phyloP scores from a whole-genome alignment of 2,797 vertebrate species.

The Dromococcyx pavoninus region DNA sequence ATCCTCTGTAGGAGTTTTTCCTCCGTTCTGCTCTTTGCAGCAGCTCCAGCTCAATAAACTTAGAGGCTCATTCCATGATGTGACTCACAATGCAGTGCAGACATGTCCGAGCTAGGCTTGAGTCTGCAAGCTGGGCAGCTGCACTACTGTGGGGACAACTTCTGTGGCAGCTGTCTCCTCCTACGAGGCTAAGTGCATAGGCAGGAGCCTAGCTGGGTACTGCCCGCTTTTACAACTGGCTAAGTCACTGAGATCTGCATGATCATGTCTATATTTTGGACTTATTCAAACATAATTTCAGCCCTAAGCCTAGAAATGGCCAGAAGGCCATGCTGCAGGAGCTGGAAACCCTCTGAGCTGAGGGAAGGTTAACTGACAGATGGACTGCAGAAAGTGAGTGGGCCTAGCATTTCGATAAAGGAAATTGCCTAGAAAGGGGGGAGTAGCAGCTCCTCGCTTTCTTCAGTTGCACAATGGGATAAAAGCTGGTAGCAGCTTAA shows the following conservation, averaged over 20 bases:
- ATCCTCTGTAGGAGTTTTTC: background rate
- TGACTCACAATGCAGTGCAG: background rate
- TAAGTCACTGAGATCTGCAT: background rate
- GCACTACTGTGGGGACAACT: background rate
- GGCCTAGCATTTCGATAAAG: slow-evolving; percentile 24
- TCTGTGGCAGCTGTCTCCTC: background rate
- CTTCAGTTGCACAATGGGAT: background rate
- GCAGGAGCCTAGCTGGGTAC: background rate
- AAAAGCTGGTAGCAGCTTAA: background rate
- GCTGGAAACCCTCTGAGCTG: slow-evolving; percentile 27
- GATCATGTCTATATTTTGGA: background rate
- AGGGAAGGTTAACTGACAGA: slow-evolving; percentile 45
- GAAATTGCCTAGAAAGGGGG: slow-evolving; percentile 25
- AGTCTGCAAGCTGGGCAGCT: background rate
- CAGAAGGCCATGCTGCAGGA: slow-evolving; percentile 54
- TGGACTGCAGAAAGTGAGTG: slow-evolving; percentile 50
- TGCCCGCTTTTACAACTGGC: background rate
- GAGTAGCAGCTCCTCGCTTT: background rate
- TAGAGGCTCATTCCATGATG: background rate
- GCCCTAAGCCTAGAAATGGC: background rate
- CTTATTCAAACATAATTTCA: background rate
- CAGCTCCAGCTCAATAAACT: background rate
- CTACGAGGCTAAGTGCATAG: background rate
- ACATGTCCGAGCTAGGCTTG: background rate
- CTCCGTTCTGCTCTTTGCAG: background rate